Percentiles rank a stretch among this genome's conserved stretches.
phyloP scores from a whole-genome alignment of 2,797 vertebrate species.

The Manis crassicaudata region DNA sequence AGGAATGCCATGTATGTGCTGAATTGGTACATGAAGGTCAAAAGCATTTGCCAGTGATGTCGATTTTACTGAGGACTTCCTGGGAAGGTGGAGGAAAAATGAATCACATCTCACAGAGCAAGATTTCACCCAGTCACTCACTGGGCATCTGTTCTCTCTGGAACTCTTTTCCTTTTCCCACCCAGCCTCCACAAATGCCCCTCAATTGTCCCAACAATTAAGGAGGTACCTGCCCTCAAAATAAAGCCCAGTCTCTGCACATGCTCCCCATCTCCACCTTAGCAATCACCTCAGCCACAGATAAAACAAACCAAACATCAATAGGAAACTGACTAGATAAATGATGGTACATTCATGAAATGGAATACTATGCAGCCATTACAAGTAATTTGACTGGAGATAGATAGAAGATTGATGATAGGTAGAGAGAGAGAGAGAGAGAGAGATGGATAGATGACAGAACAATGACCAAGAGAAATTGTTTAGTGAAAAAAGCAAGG shows the following conservation, averaged over 20 bases:
- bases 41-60: not conserved
- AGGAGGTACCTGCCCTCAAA: not conserved
- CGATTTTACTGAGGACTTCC: not conserved
- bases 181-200: not conserved
- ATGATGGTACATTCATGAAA: constrained; percentile 32
- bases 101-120: not conserved
- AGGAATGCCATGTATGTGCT: not conserved
- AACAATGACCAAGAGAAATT: not conserved
- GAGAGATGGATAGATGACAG: not conserved
- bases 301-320: constrained; percentile 1
- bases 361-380: not conserved
- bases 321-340: constrained; percentile 1
- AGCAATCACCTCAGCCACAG: constrained; percentile 44
- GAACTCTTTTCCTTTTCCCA: not conserved
- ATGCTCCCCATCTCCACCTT: not conserved
- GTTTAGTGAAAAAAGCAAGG: not conserved
- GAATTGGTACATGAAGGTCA: not conserved
- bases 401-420: not conserved
- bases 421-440: not conserved
- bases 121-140: not conserved
- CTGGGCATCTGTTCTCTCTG: not conserved
- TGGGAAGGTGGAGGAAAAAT: not conserved
- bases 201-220: not conserved
- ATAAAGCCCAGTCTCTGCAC: not conserved
- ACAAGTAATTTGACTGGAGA: not conserved